These are phyloP conservation scores for Bufo bufo DNA, from an alignment of 2,113 vertebrate genomes.

Conservation along the genomic window DNA sequence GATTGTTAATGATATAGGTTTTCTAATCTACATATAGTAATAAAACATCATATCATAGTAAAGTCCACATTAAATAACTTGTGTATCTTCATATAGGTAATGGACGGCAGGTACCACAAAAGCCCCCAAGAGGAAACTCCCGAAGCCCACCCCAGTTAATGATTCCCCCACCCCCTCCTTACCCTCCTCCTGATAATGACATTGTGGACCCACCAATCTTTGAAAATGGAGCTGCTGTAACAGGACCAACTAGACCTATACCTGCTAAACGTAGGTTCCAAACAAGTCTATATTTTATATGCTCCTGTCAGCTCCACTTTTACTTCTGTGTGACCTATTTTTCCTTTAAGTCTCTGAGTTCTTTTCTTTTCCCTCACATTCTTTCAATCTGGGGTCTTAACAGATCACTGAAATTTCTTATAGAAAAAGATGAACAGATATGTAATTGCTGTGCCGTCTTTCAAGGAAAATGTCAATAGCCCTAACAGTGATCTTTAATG, in stretches of 20 bases:
- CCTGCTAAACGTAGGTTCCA: slow-evolving; percentile 75
- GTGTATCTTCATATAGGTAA: slow-evolving; percentile 75
- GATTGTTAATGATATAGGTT: no score
- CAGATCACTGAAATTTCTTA: slow-evolving; percentile 12
- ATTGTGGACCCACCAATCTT: slow-evolving; percentile 65
- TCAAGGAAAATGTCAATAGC: neutral
- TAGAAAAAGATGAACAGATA: neutral
- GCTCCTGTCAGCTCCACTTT: slow-evolving; percentile 43
- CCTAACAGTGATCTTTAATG: neutral
- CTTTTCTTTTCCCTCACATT: neutral
- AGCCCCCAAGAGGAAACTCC: slow-evolving; percentile 74
- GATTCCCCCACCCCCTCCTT: slow-evolving; percentile 79
- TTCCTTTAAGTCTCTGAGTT: neutral
- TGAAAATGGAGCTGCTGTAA: slow-evolving; percentile 69
- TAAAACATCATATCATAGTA: neutral
- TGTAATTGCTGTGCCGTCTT: no score
- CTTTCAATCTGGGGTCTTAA: slow-evolving; percentile 15
- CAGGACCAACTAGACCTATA: slow-evolving; percentile 67
- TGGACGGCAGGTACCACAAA: slow-evolving; percentile 77
- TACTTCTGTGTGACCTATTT: neutral
- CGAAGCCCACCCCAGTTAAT: slow-evolving; percentile 74
- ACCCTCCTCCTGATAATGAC: slow-evolving; percentile 74
- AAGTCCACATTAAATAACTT: slow-evolving; percentile 63
- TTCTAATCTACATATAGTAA: no score
- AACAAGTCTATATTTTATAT: slow-evolving; percentile 54